A percentile compares a stretch with the other conserved stretches of the same genome.
phyloP scores from a whole-genome alignment of 2,797 vertebrate genomes.

The Chelidonichthys spinosus region DNA sequence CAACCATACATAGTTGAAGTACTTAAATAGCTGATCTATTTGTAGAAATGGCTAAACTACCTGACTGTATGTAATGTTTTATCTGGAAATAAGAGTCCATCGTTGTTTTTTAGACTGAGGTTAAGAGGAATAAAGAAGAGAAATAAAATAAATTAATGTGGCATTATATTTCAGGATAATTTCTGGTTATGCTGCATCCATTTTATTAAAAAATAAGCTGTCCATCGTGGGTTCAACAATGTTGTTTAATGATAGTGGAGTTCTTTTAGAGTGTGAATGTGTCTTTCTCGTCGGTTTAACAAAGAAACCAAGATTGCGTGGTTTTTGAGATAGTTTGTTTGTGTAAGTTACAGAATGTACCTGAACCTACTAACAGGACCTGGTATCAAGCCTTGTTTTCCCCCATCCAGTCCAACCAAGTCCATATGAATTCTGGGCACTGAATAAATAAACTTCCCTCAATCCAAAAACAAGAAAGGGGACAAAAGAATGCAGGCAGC shows the following conservation, averaged over 20 bases:
- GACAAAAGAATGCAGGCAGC: background rate
- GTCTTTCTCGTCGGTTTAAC: background rate
- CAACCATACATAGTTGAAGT: background rate
- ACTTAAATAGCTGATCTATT: background rate
- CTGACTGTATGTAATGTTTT: background rate
- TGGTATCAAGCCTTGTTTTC: background rate
- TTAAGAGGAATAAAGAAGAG: background rate
- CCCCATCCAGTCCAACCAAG: background rate
- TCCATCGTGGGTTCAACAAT: background rate
- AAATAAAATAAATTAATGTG: too few species aligned
- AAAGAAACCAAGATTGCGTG: too few species aligned
- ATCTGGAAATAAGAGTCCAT: background rate
- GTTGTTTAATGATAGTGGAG: background rate
- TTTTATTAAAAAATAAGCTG: background rate
- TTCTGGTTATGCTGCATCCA: too few species aligned
- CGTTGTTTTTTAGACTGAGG: background rate
- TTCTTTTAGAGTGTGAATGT: background rate
- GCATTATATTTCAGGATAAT: too few species aligned
- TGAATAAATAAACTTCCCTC: background rate
- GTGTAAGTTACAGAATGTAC: too few species aligned
- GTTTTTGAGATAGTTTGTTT: too few species aligned
- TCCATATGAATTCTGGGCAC: background rate
- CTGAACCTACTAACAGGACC: background rate
- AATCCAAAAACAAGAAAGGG: background rate
- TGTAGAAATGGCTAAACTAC: background rate